These are phyloP conservation scores for Neosilurus mollespiculum DNA, from an alignment of 2,797 vertebrate species.

Conservation along the genomic window DNA sequence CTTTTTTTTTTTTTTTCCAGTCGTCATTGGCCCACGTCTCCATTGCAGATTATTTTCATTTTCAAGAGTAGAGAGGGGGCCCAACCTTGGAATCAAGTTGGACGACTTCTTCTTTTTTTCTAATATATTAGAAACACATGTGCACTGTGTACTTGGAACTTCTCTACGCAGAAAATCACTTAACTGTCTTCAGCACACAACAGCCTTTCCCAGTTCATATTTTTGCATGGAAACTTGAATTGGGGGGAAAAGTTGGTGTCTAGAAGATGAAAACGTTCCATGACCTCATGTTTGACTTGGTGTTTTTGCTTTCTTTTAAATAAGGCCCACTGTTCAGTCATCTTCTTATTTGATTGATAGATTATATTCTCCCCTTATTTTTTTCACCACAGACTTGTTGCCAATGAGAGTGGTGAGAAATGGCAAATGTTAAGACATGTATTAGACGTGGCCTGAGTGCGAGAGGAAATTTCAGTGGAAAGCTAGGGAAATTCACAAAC, in stretches of 20 bases:
- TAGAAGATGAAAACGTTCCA: constrained; percentile 54
- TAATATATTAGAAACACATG: constrained; percentile 58
- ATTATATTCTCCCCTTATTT: constrained; percentile 29
- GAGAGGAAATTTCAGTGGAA: constrained; percentile 45
- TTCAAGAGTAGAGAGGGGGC: constrained; percentile 54
- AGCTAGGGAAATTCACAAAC: constrained; percentile 43
- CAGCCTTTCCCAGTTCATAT: constrained; percentile 58
- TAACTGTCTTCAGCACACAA: constrained; percentile 52
- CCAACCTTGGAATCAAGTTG: constrained; percentile 49
- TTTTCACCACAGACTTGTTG: constrained; percentile 27
- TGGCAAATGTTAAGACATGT: constrained; percentile 48
- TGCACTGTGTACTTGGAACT: constrained; percentile 57
- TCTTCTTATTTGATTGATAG: constrained; percentile 48
- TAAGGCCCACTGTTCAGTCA: constrained; percentile 43
- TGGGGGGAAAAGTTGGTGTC: constrained; percentile 49
- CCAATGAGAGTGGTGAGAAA: constrained; percentile 33
- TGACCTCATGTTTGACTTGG: constrained; percentile 44
- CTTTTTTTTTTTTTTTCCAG: constrained; percentile 26
- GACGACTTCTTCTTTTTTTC: constrained; percentile 27
- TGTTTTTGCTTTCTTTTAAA: constrained; percentile 47
- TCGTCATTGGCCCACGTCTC: constrained; percentile 52
- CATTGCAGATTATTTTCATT: constrained; percentile 53
- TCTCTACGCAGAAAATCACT: constrained; percentile 56
- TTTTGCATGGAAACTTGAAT: constrained; percentile 60
- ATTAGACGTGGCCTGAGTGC: constrained; percentile 44